These are phyloP conservation scores for Matsumurasca onukii DNA, from an alignment of 1,140 invertebrate species.

Conservation along the genomic window DNA sequence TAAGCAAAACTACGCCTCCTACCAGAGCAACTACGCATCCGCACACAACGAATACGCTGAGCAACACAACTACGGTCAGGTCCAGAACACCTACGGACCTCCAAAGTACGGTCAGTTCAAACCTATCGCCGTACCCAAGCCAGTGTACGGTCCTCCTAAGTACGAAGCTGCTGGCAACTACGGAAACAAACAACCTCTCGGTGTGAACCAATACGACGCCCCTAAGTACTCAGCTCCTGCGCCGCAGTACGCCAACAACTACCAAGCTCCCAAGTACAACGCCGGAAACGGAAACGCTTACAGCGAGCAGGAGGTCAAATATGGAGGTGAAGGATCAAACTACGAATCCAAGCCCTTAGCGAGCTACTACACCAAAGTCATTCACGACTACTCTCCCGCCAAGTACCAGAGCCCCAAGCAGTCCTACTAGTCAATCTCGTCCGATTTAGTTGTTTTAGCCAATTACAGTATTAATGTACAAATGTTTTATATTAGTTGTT, in stretches of 20 bases:
- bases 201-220: neutral
- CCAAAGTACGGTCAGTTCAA: neutral
- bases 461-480: too few relatives aligned
- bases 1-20: too few relatives aligned
- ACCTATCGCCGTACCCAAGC: too few relatives aligned
- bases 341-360: conserved; percentile 9
- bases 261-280: conserved; percentile 24
- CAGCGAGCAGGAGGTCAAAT: too few relatives aligned
- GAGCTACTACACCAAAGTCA: neutral
- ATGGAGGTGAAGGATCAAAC: neutral
- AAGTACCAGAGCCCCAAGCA: conserved; percentile 6
- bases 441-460: too few relatives aligned
- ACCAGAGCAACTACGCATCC: neutral
- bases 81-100: neutral
- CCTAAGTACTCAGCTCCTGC: neutral
- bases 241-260: neutral
- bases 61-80: neutral
- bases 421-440: too few relatives aligned
- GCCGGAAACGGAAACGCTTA: neutral
- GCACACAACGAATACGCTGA: neutral
- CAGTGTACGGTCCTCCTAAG: neutral
- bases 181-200: neutral
- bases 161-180: conserved; percentile 15
- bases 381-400: neutral
- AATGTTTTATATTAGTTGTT: too few relatives aligned